Evolutionary conservation across 30 jellyfish, hydroid and myxozoan species (phyloP), one percentile per base, ranked within the genome.

Genomic region (Aurelia sp.): DNA sequence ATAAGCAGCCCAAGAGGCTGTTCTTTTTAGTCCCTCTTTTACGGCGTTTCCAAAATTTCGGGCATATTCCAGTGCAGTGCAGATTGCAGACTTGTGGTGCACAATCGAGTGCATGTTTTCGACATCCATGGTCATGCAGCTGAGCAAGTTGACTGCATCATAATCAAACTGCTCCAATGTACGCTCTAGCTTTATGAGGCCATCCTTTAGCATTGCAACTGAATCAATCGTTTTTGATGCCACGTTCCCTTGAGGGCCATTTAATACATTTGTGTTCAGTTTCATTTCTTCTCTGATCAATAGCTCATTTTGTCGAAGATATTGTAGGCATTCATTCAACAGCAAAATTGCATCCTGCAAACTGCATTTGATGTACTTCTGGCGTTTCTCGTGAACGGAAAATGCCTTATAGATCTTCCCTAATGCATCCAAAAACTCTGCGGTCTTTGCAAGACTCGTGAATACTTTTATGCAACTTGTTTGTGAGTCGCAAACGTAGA

Each of bases 401-500:
- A 27, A 27, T 27, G 33, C 33, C 33, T 27, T 27, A 27, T 27
- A 27, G 33, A 27, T 27, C 33, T n/a, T 6, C n/a, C 78, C 78
- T 15, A 76, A 15, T 15, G 77, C 76, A 12, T 60, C 22, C 37
- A 76, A 37, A 35, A 76, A 61, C 27, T 58, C 53, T 58, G 87
- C 76, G 18, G 81, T 52, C 40, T 58, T 58, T 23, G 23, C 37
- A 20, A 76, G 57, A 6, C 79, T 55, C 16, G 87, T 33, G 37
- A 61, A 58, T 19, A 76, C 18, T 61, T 76, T 76, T 76, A 60
- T 76, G 62, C 62, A 18, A 35, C 62, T 33, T 30, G 87, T 16
- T 61, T 76, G 87, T 81, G 76, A 12, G 48, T 76, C 87, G 33
- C 72, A 48, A 52, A 76, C 31, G 41, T 17, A 76, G 53, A 76